Evolutionary conservation across 1,140 invertebrate genomes (phyloP).

Genomic region (Octopus bimaculoides): DNA sequence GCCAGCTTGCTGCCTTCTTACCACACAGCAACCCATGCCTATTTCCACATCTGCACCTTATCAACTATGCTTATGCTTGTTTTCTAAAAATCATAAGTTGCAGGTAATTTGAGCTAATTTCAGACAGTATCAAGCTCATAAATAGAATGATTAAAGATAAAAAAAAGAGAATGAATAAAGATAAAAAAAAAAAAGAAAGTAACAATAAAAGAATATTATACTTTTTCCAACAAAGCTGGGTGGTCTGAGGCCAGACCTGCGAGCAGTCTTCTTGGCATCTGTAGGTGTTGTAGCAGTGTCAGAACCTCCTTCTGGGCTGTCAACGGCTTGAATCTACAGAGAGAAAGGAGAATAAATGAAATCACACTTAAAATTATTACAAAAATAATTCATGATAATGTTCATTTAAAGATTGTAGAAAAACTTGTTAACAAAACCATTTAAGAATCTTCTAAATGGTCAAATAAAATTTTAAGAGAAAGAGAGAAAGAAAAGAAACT

Average conservation of each 20-base stretch:
- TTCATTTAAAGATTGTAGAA: too few species aligned
- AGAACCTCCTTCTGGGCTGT: slow-evolving; percentile 20
- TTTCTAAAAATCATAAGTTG: too few species aligned
- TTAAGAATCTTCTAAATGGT: too few species aligned
- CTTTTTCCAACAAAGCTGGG: slow-evolving; percentile 49
- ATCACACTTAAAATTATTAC: too few species aligned
- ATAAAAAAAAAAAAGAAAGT: not conserved
- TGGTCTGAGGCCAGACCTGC: slow-evolving; percentile 40
- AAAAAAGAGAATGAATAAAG: not conserved
- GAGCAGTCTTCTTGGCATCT: slow-evolving; percentile 11
- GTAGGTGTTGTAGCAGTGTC: slow-evolving; percentile 20
- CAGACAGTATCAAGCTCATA: not conserved
- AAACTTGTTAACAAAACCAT: too few species aligned
- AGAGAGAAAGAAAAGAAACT: not conserved
- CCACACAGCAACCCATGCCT: too few species aligned
- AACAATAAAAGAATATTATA: slow-evolving; percentile 22
- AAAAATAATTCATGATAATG: too few species aligned
- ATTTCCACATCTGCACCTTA: too few species aligned
- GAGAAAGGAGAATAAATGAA: not conserved
- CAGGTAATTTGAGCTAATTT: too few species aligned
- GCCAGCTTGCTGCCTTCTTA: too few species aligned
- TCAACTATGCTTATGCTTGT: too few species aligned
- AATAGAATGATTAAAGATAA: not conserved
- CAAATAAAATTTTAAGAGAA: too few species aligned
- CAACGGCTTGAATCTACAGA: slow-evolving; percentile 6